Evolutionary conservation across 2,797 vertebrate genomes (phyloP).

Genomic region (Pipistrellus kuhlii): DNA sequence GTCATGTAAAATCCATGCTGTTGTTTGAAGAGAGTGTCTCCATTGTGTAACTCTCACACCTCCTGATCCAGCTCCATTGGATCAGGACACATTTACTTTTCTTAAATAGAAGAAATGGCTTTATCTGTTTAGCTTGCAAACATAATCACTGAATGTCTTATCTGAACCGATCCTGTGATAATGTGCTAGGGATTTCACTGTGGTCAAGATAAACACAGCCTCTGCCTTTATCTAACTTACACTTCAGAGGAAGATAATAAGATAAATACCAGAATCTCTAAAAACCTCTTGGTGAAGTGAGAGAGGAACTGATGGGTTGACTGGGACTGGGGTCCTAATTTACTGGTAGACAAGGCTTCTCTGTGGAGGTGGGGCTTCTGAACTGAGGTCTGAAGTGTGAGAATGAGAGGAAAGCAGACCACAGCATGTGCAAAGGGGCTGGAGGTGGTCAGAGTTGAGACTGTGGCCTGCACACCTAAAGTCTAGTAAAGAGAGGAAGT

Average conservation of each 20-base stretch:
- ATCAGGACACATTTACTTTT: neutral
- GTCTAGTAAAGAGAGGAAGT: neutral
- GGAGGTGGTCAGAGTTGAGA: neutral
- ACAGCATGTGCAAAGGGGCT: neutral
- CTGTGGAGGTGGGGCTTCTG: neutral
- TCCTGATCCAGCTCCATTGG: neutral
- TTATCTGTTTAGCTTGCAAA: neutral
- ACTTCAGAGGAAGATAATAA: neutral
- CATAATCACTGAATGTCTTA: neutral
- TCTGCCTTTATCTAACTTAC: neutral
- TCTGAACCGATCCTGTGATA: neutral
- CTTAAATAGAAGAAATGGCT: neutral
- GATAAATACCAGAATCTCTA: neutral
- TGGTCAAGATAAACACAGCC: neutral
- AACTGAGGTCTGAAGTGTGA: neutral
- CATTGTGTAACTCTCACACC: neutral
- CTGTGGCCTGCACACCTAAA: accelerated
- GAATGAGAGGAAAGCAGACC: neutral
- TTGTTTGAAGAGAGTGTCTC: neutral
- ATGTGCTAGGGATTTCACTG: neutral
- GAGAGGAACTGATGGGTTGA: neutral
- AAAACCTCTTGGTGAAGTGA: neutral
- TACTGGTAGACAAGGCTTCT: neutral
- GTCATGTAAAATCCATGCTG: neutral
- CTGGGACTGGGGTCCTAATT: neutral